These are phyloP conservation scores for Phania funesta DNA, from an alignment of 2,888 invertebrate species.

Conservation along the genomic window DNA sequence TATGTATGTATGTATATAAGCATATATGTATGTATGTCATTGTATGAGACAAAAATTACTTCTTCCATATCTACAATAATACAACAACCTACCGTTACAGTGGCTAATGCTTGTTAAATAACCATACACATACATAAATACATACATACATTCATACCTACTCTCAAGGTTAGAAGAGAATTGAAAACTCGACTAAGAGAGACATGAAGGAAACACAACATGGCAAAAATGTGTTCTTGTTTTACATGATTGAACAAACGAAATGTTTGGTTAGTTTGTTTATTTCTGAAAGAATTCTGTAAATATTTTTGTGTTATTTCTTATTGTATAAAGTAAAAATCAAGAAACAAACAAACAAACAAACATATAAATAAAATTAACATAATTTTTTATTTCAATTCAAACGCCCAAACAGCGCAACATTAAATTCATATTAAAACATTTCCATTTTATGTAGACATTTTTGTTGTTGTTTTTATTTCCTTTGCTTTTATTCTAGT, in stretches of 20 bases:
- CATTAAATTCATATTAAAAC: constrained; percentile 54
- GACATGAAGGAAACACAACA: neutral
- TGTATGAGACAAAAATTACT: no score
- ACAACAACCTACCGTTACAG: constrained; percentile 29
- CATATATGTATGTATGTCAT: no score
- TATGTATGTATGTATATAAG: no score
- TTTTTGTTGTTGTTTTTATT: neutral
- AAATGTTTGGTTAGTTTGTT: no score
- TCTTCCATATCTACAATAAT: neutral
- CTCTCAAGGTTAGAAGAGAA: neutral
- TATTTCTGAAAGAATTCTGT: no score
- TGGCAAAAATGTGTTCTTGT: constrained; percentile 11
- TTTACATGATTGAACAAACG: neutral
- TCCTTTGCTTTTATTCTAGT: neutral
- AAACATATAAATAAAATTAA: constrained; percentile 50
- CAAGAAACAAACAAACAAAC: constrained; percentile 10
- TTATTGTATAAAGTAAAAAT: constrained; percentile 47
- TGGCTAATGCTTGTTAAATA: neutral
- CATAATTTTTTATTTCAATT: constrained; percentile 46
- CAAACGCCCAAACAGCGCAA: constrained; percentile 51
- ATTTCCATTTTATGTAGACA: constrained; percentile 58
- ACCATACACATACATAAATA: no score
- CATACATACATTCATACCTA: no score
- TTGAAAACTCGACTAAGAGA: neutral
- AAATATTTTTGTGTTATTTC: neutral